Percentiles rank a stretch among this genome's conserved stretches.
Conservation (phyloP, 2,888 invertebrate genomes). For the Horisme vitalbata region DNA sequence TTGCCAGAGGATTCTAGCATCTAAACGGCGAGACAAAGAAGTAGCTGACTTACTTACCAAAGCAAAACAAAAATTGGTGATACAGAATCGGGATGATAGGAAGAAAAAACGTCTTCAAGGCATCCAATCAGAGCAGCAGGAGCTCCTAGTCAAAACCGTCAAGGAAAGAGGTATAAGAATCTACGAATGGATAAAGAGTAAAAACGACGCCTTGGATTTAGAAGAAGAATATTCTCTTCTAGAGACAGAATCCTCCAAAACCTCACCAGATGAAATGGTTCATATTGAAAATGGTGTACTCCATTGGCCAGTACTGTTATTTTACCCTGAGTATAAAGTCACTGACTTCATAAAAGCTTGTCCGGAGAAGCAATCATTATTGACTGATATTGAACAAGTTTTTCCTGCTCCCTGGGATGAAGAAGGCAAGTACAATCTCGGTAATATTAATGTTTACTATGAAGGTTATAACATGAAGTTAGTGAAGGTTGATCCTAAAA, state of each 20-base stretch:
- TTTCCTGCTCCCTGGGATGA: conserved; percentile 90
- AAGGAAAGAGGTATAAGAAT: conserved; percentile 78
- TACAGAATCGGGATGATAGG: conserved; percentile 80
- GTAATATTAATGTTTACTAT: conserved; percentile 87
- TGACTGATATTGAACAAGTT: conserved; percentile 75
- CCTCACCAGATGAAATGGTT: conserved; percentile 79
- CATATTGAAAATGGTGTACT: conserved; percentile 84
- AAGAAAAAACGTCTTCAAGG: conserved; percentile 71
- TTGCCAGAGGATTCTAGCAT: conserved; percentile 86
- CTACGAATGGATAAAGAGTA: conserved; percentile 59
- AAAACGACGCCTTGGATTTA: conserved; percentile 48
- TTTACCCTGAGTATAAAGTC: conserved; percentile 94
- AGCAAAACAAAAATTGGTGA: conserved; percentile 75
- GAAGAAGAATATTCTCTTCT: conserved; percentile 12
- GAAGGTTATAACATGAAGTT: conserved; percentile 86
- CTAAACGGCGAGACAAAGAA: conserved; percentile 81
- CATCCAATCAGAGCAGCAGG: conserved; percentile 66
- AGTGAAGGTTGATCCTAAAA: conserved; percentile 77
- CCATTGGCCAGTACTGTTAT: conserved; percentile 93
- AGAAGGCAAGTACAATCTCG: conserved; percentile 83
- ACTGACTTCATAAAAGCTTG: conserved; percentile 94
- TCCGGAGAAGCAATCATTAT: conserved; percentile 86
- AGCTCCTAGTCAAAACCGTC: conserved; percentile 65
- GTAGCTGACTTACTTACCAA: conserved; percentile 53
- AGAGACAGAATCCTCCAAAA: neutral